Evolutionary conservation across 1,140 invertebrate species (phyloP), one percentile per base, ranked within the genome.

Genomic region (Drosophila triauraria): DNA sequence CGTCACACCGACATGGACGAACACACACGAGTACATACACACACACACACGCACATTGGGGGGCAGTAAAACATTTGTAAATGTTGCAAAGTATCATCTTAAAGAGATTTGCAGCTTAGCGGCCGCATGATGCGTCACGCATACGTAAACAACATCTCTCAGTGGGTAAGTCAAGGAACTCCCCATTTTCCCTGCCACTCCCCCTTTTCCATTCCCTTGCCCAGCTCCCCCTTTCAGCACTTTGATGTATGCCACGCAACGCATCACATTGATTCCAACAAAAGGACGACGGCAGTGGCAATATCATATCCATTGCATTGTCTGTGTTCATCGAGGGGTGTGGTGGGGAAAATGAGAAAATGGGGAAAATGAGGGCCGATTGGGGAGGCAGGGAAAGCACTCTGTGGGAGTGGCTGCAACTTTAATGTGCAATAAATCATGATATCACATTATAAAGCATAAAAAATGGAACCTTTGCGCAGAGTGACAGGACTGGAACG

Each of bases 1-100:
- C 53, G 59, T 30, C 62, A 65, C 78, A 63, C 30, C 46, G 38
- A 68, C 43, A 43, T 25, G 35, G 48, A 44, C 5, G 6, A 30
- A 6, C 57, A 61, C 50, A 47, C 62, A 17, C 57, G 40, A 12
- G 13, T 43, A 50, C 56, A 63, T 47, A 44, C 47, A 38, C 42
- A 65, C 50, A 46, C 42, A 44, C 35, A 59, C 71, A 50, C 44
- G 30, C 51, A 58, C 67, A 81, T 47, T 61, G 68, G 58, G 50
- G 65, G 74, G 70, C 75, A 81, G 75, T 90, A 82, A 90, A 90
- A 90, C 85, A 90, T 90, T 90, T 90, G 85, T 90, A 90, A 90
- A 90, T 90, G 85, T 91, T 90, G 81, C 86, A 90, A 90, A 90
- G 85, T 90, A 90, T 90, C 85, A 90, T 90, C 85, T 90, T 90